Conservation (phyloP, 1,140 invertebrate species). For the Lucilia cuprina region DNA sequence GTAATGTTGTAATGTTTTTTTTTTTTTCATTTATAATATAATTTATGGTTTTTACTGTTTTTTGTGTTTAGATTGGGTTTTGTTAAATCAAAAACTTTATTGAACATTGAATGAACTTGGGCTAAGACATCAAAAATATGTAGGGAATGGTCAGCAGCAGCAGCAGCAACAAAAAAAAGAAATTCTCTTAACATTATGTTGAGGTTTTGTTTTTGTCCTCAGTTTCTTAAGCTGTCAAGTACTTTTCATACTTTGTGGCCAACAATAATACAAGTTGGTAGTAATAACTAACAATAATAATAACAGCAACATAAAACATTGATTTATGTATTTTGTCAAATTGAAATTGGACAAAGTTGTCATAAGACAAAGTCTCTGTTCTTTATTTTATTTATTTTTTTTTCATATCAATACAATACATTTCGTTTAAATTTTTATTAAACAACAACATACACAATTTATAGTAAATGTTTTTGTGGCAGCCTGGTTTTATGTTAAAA, state of each 20-base stretch:
- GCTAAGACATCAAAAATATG: constrained; percentile 54
- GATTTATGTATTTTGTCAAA: constrained; percentile 35
- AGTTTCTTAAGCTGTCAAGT: background rate
- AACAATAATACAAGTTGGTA: background rate
- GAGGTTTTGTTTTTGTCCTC: background rate
- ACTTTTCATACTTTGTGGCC: background rate
- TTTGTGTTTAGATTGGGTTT: constrained; percentile 31
- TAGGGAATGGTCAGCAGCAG: constrained; percentile 50
- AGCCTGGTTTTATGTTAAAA: background rate
- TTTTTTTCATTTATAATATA: background rate
- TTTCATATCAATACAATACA: background rate
- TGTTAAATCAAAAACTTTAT: background rate
- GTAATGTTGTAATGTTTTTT: constrained; percentile 39
- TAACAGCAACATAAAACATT: constrained; percentile 31
- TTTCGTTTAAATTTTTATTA: background rate
- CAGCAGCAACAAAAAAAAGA: constrained; percentile 1
- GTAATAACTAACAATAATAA: constrained; percentile 36
- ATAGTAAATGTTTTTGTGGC: background rate
- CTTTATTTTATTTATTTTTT: no score
- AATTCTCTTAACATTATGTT: background rate
- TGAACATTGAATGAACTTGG: constrained; percentile 54
- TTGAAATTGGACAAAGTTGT: constrained; percentile 35
- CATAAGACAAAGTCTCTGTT: background rate
- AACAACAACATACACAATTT: background rate
- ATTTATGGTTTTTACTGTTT: constrained; percentile 21